phyloP scores from a whole-genome alignment of 2,888 invertebrate genomes.

The Andrena fulva region DNA sequence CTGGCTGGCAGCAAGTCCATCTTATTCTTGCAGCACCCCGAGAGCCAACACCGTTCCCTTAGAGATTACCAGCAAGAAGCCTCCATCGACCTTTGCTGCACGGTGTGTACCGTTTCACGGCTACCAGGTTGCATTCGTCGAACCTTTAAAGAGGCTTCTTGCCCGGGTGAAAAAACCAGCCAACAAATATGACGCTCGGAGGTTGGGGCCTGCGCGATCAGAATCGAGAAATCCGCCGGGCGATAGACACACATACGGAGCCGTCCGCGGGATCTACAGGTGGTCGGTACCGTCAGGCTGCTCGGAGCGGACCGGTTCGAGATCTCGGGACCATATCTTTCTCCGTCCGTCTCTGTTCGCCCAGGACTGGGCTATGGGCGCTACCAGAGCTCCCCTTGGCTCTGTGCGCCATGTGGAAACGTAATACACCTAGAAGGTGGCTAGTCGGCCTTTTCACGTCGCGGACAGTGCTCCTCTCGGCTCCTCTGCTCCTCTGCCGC shows the following conservation, averaged over 20 bases:
- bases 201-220: constrained; percentile 30
- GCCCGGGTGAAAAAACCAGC: constrained; percentile 6
- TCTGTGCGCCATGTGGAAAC: constrained; percentile 62
- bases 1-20: neutral
- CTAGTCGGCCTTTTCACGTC: constrained; percentile 47
- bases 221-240: constrained; percentile 56
- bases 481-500: constrained; percentile 20
- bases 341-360: constrained; percentile 38
- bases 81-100: neutral
- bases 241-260: constrained; percentile 53
- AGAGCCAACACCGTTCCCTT: neutral
- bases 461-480: constrained; percentile 20
- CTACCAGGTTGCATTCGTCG: constrained; percentile 9
- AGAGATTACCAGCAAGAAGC: constrained; percentile 6
- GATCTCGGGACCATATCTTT: constrained; percentile 59
- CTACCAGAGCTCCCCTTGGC: constrained; percentile 33
- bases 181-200: constrained; percentile 41
- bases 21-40: neutral
- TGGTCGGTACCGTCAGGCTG: constrained; percentile 65
- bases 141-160: neutral
- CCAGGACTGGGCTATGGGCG: constrained; percentile 39
- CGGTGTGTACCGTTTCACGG: constrained; percentile 7
- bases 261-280: constrained; percentile 65
- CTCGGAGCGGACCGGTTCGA: constrained; percentile 66
- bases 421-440: constrained; percentile 69